Base-by-base conservation (phyloP, 2,888 invertebrate species). In the Lochmaea capreae region DNA sequence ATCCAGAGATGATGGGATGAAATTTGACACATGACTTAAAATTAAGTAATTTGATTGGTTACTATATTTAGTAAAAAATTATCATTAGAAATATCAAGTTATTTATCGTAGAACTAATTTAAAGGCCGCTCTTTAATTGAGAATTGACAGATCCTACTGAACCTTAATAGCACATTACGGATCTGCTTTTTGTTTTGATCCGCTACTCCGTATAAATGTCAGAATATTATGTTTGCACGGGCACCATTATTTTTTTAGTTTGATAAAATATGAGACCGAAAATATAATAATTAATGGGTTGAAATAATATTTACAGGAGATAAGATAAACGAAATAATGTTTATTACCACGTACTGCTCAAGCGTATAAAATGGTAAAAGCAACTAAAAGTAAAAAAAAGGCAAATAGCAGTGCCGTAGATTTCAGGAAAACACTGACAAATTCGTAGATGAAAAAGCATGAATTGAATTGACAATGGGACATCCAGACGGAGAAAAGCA, bases 201-300 rank as follows among this genome's bases (percentile, higher is more conserved):
- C 9, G 2, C 6, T 39, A 39, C 33, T 39, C 33, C 9, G 33
- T 39, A 39, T 39, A 39, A 39, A 39, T 39, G 33, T 39, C 33
- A 39, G 33, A 39, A 39, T 39, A 39, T 39, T 39, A 39, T 39
- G 33, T 39, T 46, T 46, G 46, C 5, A 46, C 3, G 46, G 43
- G 43, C 43, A 43, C 43, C 3, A 43, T 33, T 54, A 16, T 54
- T 54, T 16, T 16, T 16, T 18, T 0, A 6, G 54, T 54, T 16
- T 0, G 14, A 52, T 14, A n/a, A 16, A 1, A 54, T 54, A 54
- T 54, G 16, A 54, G 16, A 54, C 18, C 54, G n/a, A 18, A 10
- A 54, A 11, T 16, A 18, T 54, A 54, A 54, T 54, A 54, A 54
- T 54, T 54, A 54, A 18, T 54, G 18, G 54, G 18, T 54, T 54